Conservation (phyloP, 2,113 vertebrate species). For the Leucopsar rothschildi region DNA sequence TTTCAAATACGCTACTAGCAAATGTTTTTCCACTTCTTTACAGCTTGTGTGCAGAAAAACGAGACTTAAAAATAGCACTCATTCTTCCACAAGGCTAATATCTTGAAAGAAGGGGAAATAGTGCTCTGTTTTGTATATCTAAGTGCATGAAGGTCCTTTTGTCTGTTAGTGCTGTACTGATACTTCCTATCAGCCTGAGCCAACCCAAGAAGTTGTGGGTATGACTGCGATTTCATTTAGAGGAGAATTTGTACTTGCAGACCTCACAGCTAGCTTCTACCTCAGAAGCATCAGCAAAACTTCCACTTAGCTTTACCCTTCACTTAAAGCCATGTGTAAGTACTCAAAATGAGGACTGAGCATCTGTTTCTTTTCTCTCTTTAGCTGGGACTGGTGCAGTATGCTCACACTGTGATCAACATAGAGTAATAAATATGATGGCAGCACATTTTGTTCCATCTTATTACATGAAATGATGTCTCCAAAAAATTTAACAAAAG, state of each 20-base stretch:
- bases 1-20: not conserved
- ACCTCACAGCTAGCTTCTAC: not conserved
- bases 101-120: not conserved
- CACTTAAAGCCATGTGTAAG: not conserved
- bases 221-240: not conserved
- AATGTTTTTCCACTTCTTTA: not conserved
- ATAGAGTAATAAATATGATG: not conserved
- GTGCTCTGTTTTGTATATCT: not conserved
- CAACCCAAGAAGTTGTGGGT: not conserved
- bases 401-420: not conserved
- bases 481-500: not conserved
- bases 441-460: not conserved
- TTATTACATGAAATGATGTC: not conserved
- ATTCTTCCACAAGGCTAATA: not conserved
- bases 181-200: not conserved
- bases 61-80: not conserved
- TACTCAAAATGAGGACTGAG: not conserved
- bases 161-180: not conserved
- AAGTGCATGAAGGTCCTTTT: not conserved
- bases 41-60: not conserved
- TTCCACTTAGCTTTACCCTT: not conserved
- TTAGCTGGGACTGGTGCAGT: not conserved
- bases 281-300: not conserved
- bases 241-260: not conserved
- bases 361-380: not conserved